Evolutionary conservation across 2,113 vertebrate genomes (phyloP).

Genomic region (Girardinichthys multiradiatus): DNA sequence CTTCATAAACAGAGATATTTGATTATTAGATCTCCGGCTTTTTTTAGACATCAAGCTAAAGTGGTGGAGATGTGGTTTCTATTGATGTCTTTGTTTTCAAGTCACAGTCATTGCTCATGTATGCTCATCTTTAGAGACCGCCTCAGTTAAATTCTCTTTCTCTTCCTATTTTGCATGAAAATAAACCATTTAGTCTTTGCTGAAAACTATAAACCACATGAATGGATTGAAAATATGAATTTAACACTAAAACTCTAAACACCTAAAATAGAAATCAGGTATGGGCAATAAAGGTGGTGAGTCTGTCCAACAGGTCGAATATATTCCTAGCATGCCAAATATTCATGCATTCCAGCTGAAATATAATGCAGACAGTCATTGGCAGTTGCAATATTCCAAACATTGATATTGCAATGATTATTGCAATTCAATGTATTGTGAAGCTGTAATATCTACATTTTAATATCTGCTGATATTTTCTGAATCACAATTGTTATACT

Average conservation of each 20-base stretch:
- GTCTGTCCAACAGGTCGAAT: not conserved
- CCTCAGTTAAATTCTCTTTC: constrained; percentile 51
- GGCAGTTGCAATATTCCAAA: not conserved
- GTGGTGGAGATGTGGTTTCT: constrained; percentile 61
- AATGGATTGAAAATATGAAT: not conserved
- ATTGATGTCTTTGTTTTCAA: constrained; percentile 71
- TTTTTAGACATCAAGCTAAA: constrained; percentile 77
- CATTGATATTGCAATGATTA: not conserved
- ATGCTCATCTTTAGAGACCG: constrained; percentile 60
- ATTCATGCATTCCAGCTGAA: no score
- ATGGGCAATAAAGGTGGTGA: not conserved
- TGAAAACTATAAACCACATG: not conserved
- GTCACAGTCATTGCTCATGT: constrained; percentile 64
- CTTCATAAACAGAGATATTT: constrained; percentile 65
- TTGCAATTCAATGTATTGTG: not conserved
- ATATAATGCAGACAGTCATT: not conserved
- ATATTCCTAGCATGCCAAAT: no score
- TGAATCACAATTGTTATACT: not conserved
- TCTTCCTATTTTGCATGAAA: constrained; percentile 29
- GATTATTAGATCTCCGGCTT: constrained; percentile 69
- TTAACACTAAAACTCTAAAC: not conserved
- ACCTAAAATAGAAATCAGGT: not conserved
- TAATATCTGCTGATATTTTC: not conserved
- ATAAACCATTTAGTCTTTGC: constrained; percentile 10
- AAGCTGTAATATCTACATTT: not conserved